These are phyloP conservation scores for Mizuhopecten yessoensis DNA, from an alignment of 1,140 invertebrate genomes.

Conservation along the genomic window DNA sequence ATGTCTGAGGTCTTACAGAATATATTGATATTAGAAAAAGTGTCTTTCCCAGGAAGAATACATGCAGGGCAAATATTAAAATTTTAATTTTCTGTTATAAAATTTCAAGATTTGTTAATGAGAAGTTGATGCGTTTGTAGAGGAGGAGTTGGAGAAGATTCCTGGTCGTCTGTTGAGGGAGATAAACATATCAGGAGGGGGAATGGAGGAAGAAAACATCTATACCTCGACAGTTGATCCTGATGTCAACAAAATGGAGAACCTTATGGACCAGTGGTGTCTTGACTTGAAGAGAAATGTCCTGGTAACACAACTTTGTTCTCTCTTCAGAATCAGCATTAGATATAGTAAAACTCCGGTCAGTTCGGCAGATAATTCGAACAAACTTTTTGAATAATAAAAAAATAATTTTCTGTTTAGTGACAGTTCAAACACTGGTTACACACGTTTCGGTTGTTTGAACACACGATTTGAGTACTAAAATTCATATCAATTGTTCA, in stretches of 20 bases:
- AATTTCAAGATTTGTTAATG: too few relatives aligned
- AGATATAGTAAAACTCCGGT: too few relatives aligned
- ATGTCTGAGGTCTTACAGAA: too few relatives aligned
- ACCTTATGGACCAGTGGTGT: slow-evolving; percentile 77
- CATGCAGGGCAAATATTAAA: too few relatives aligned
- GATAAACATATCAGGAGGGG: slow-evolving; percentile 46
- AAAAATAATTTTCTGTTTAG: too few relatives aligned
- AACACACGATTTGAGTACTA: neutral
- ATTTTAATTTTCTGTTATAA: too few relatives aligned
- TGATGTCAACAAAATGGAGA: slow-evolving; percentile 77
- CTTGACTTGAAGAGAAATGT: slow-evolving; percentile 79
- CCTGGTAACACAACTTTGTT: slow-evolving; percentile 64
- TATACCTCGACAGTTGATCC: slow-evolving; percentile 73
- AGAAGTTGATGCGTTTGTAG: neutral
- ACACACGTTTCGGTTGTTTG: too few relatives aligned
- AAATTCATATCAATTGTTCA: neutral
- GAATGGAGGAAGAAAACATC: slow-evolving; percentile 53
- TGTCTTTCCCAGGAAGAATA: too few relatives aligned
- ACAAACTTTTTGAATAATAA: too few relatives aligned
- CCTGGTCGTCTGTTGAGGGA: neutral
- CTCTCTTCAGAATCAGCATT: neutral
- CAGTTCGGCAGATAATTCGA: too few relatives aligned
- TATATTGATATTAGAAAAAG: too few relatives aligned
- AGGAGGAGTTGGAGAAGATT: neutral
- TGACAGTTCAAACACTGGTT: too few relatives aligned